Evolutionary conservation across 2,888 invertebrate genomes (phyloP).

Genomic region (Rhamphomyia laevipes): DNA sequence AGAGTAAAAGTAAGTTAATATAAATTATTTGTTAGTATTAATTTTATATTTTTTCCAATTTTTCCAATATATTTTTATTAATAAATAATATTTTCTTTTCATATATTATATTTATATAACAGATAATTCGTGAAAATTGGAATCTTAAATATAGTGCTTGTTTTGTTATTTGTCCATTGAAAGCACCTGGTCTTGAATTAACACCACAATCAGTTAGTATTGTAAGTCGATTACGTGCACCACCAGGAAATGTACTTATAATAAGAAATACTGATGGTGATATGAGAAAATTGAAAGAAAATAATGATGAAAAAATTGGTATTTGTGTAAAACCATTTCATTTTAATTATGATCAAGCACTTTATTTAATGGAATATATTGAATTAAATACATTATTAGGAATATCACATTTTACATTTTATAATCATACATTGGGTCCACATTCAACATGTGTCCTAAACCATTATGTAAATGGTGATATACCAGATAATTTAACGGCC

Average conservation of each 20-base stretch:
- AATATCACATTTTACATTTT: conserved; percentile 78
- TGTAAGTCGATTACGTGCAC: conserved; percentile 46
- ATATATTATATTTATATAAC: conserved; percentile 12
- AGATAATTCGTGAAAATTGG: conserved; percentile 88
- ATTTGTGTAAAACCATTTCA: conserved; percentile 87
- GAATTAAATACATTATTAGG: conserved; percentile 77
- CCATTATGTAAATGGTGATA: conserved; percentile 41
- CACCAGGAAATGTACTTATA: conserved; percentile 52
- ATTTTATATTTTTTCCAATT: conserved; percentile 2
- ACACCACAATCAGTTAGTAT: conserved; percentile 57
- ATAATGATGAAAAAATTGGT: conserved; percentile 47
- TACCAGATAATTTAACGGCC: conserved; percentile 31
- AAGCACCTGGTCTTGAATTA: conserved; percentile 43
- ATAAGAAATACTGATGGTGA: conserved; percentile 48
- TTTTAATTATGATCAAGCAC: conserved; percentile 72
- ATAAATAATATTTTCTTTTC: conserved; percentile 7
- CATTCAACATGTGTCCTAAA: conserved; percentile 66
- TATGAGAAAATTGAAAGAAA: conserved; percentile 18
- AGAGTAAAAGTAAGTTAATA: conserved; percentile 52
- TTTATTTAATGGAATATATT: conserved; percentile 79
- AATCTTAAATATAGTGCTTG: conserved; percentile 85
- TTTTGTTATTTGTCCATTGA: conserved; percentile 71
- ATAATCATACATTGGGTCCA: conserved; percentile 75
- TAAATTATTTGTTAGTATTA: neutral
- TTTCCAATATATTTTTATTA: neutral